Evolutionary conservation across 2,797 vertebrate species (phyloP).

Genomic region (Epinephelus malabaricus): DNA sequence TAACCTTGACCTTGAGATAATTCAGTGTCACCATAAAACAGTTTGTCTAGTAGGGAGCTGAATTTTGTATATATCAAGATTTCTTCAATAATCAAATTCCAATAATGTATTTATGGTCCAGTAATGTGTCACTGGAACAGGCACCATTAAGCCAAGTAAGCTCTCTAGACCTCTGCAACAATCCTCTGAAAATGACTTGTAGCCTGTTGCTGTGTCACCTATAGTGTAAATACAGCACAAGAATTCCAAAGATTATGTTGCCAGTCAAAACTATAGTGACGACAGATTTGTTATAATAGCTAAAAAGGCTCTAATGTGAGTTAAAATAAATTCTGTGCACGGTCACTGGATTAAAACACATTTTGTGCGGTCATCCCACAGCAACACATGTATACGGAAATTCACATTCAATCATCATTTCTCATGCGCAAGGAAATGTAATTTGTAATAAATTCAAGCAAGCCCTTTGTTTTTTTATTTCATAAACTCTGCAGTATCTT

Average conservation of each 20-base stretch:
- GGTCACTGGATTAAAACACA: not conserved
- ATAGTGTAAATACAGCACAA: no score
- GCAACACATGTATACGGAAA: not conserved
- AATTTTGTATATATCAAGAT: not conserved
- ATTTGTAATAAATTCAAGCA: not conserved
- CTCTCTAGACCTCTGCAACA: not conserved
- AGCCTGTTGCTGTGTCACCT: no score
- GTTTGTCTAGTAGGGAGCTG: not conserved
- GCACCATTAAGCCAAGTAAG: not conserved
- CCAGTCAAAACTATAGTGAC: not conserved
- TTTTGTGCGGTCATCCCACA: not conserved
- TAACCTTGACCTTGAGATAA: not conserved
- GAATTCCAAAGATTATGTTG: not conserved
- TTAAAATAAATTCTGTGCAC: not conserved
- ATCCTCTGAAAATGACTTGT: no score
- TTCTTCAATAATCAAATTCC: no score
- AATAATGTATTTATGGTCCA: not conserved
- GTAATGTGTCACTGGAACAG: conserved; percentile 5
- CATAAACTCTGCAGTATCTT: not conserved
- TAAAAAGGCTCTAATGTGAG: not conserved
- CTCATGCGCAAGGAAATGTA: not conserved
- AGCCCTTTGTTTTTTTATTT: conserved; percentile 1
- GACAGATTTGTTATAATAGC: not conserved
- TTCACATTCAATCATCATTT: conserved; percentile 5
- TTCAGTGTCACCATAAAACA: not conserved